Conservation (phyloP, 1,140 invertebrate genomes). For the Gonatopus flavifemur region DNA sequence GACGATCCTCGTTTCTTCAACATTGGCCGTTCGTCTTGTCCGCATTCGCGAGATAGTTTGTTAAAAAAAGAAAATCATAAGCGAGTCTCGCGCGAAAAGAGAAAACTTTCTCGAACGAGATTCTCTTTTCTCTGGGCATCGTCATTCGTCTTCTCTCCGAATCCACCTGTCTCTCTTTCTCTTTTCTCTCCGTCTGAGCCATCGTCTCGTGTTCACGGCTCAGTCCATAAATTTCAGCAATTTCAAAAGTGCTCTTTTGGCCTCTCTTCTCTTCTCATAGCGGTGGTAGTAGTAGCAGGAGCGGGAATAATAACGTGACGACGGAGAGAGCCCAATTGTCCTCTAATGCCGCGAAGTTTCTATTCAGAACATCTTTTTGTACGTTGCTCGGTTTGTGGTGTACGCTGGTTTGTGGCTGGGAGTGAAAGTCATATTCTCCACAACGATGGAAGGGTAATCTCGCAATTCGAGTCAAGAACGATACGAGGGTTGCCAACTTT, state of each 20-base stretch:
- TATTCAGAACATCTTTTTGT: constrained; percentile 39
- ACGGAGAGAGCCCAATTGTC: constrained; percentile 37
- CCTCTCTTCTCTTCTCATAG: not conserved
- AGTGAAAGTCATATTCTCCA: constrained; percentile 35
- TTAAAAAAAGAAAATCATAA: constrained; percentile 21
- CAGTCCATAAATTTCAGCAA: constrained; percentile 39
- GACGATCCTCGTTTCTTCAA: constrained; percentile 15
- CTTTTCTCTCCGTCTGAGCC: constrained; percentile 1
- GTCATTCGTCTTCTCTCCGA: not conserved
- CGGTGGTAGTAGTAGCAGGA: constrained; percentile 15
- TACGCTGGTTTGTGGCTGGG: too few relatives aligned
- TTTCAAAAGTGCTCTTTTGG: constrained; percentile 29
- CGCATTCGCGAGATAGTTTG: constrained; percentile 9
- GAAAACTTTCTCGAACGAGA: constrained; percentile 29
- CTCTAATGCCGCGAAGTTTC: constrained; percentile 40
- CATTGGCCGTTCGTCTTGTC: constrained; percentile 21
- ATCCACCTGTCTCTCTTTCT: not conserved
- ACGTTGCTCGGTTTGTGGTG: constrained; percentile 31
- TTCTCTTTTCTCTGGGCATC: constrained; percentile 14
- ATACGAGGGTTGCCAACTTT: constrained; percentile 34
- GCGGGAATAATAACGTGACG: constrained; percentile 40
- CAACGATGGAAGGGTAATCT: constrained; percentile 28
- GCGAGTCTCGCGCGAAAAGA: constrained; percentile 21
- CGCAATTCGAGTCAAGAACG: constrained; percentile 33
- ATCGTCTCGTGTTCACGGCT: too few relatives aligned